A percentile compares a stretch with the other conserved stretches of the same genome.
These are phyloP conservation scores for Channa striata DNA, from an alignment of 2,797 vertebrate genomes.

Conservation along the genomic window DNA sequence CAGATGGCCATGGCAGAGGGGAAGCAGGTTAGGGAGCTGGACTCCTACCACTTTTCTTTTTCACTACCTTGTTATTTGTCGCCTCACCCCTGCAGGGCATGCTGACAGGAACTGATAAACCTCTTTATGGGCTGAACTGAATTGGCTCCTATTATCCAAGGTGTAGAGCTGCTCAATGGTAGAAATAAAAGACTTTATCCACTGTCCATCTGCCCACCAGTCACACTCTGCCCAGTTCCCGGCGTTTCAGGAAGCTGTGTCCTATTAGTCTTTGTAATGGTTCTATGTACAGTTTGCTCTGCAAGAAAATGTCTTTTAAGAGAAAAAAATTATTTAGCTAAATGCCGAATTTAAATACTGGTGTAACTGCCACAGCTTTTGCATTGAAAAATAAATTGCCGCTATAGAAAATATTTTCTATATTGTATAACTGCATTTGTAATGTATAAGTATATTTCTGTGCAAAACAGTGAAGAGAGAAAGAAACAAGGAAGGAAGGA, in stretches of 20 bases:
- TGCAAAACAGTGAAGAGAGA: constrained; percentile 45
- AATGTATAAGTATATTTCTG: constrained; percentile 38
- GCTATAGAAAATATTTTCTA: constrained; percentile 45
- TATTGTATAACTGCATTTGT: constrained; percentile 39
- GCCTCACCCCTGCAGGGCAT: constrained; percentile 82
- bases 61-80: constrained; percentile 83
- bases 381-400: constrained; percentile 53
- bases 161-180: constrained; percentile 83
- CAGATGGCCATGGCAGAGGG: constrained; percentile 74
- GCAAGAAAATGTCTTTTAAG: constrained; percentile 39
- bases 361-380: constrained; percentile 44
- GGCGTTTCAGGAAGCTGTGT: constrained; percentile 64
- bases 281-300: constrained; percentile 40
- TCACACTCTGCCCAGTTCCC: constrained; percentile 70
- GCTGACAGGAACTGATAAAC: constrained; percentile 86
- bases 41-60: constrained; percentile 77
- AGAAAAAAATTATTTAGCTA: constrained; percentile 38
- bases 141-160: constrained; percentile 87
- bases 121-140: constrained; percentile 86
- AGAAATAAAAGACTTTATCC: constrained; percentile 83
- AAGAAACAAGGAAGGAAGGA: constrained; percentile 19
- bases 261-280: constrained; percentile 68
- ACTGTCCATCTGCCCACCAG: constrained; percentile 78
- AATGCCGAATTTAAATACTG: constrained; percentile 59
- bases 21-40: constrained; percentile 76